Percentiles rank a stretch among this genome's conserved stretches.
Conservation (phyloP, 37 sponge, comb jelly and placozoan genomes). For the Halichondria panicea region DNA sequence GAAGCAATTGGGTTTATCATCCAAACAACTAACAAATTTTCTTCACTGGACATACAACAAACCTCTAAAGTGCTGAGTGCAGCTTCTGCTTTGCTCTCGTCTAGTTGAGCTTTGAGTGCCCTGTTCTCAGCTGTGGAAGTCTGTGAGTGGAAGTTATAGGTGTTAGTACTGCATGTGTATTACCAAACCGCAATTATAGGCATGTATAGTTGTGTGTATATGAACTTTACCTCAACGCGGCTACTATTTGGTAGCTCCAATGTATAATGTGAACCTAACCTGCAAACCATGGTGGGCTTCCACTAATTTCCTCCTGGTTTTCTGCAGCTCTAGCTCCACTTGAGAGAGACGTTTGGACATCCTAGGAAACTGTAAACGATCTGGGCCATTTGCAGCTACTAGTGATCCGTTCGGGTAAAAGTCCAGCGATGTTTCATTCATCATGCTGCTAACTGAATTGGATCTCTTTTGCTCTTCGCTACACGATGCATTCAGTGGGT, state of each 20-base stretch:
- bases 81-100: conserved; percentile 13
- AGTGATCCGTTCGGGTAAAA: too few species aligned
- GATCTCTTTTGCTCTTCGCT: too few species aligned
- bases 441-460: too few species aligned
- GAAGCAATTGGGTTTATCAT: too few species aligned
- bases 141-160: not conserved
- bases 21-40: too few species aligned
- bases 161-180: too few species aligned
- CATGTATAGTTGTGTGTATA: too few species aligned
- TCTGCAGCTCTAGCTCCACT: conserved; percentile 28
- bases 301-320: not conserved
- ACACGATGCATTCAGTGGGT: too few species aligned
- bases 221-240: too few species aligned
- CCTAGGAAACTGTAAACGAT: conserved; percentile 3
- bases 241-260: not conserved
- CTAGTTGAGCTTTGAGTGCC: conserved; percentile 7
- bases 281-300: not conserved
- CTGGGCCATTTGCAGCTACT: too few species aligned
- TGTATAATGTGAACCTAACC: not conserved
- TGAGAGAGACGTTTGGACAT: conserved; percentile 3
- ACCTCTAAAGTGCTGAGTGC: not conserved
- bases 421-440: too few species aligned
- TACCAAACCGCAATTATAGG: too few species aligned
- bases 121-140: conserved; percentile 7
- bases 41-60: not conserved